Conservation (phyloP, 2,888 invertebrate genomes). For the Liposcelis brunnea region DNA sequence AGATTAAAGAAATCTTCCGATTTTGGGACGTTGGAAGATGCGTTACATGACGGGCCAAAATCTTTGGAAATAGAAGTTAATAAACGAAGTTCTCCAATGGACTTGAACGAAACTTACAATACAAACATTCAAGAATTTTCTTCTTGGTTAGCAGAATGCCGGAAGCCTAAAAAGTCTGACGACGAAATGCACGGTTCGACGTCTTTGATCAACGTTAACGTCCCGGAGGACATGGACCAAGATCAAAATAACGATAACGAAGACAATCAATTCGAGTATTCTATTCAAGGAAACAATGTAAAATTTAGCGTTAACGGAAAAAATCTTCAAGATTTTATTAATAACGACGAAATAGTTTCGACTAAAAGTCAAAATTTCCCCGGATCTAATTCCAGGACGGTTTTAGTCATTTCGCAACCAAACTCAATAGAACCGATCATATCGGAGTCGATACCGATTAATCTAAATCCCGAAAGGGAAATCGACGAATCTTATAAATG, state of each 20-base stretch:
- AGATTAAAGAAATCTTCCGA: slow-evolving; percentile 55
- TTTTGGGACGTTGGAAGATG: slow-evolving; percentile 60
- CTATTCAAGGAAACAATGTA: background rate
- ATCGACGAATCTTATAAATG: too few species aligned
- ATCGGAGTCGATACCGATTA: too few species aligned
- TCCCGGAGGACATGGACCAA: background rate
- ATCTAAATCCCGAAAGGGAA: too few species aligned
- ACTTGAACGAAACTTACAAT: background rate
- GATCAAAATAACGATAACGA: background rate
- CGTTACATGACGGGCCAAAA: slow-evolving; percentile 21
- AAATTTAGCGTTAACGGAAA: slow-evolving; percentile 1
- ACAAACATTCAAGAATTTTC: slow-evolving; percentile 3
- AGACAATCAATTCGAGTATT: background rate
- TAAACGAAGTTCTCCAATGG: background rate
- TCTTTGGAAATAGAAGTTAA: background rate
- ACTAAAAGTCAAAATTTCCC: too few species aligned
- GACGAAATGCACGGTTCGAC: too few species aligned
- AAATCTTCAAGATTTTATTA: background rate
- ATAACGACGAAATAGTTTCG: too few species aligned
- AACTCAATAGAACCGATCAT: slow-evolving; percentile 3
- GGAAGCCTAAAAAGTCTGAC: background rate
- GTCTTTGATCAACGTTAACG: background rate
- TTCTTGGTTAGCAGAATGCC: background rate
- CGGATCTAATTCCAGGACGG: background rate
- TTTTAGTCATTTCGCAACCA: slow-evolving; percentile 4